Percentiles rank a stretch among this genome's conserved stretches.
These are phyloP conservation scores for Brachypteracias leptosomus DNA, from an alignment of 2,113 vertebrate species.

Conservation along the genomic window DNA sequence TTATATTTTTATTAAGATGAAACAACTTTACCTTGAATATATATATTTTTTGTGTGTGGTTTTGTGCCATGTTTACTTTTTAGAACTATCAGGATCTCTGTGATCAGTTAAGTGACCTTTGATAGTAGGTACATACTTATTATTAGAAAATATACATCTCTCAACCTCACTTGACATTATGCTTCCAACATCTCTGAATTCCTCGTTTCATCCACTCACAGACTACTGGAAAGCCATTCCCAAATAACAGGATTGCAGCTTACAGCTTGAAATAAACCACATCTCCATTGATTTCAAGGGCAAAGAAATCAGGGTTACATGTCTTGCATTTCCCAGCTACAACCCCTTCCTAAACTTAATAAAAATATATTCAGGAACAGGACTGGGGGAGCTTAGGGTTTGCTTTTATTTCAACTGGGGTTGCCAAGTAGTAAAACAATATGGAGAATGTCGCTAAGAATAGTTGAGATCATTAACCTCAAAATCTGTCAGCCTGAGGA, in stretches of 20 bases:
- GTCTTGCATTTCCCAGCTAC: not conserved
- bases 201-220: slow-evolving; percentile 38
- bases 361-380: not conserved
- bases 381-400: not conserved
- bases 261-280: slow-evolving; percentile 48
- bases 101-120: not conserved
- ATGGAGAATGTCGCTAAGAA: not conserved
- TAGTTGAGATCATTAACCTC: not conserved
- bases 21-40: not conserved
- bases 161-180: slow-evolving; percentile 16
- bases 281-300: slow-evolving; percentile 19
- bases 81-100: not conserved
- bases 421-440: not conserved
- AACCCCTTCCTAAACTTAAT: not conserved
- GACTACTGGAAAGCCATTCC: slow-evolving; percentile 29
- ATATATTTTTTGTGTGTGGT: not conserved
- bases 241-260: slow-evolving; percentile 19
- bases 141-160: not conserved
- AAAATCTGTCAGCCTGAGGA: not conserved
- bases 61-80: slow-evolving; percentile 34
- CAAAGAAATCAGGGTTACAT: slow-evolving; percentile 2
- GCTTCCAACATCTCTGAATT: slow-evolving; percentile 16
- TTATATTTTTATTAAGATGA: slow-evolving; percentile 21
- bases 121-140: not conserved
- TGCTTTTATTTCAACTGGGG: not conserved